Evolutionary conservation across 1,140 invertebrate species (phyloP).

Genomic region (Conus betulinus): DNA sequence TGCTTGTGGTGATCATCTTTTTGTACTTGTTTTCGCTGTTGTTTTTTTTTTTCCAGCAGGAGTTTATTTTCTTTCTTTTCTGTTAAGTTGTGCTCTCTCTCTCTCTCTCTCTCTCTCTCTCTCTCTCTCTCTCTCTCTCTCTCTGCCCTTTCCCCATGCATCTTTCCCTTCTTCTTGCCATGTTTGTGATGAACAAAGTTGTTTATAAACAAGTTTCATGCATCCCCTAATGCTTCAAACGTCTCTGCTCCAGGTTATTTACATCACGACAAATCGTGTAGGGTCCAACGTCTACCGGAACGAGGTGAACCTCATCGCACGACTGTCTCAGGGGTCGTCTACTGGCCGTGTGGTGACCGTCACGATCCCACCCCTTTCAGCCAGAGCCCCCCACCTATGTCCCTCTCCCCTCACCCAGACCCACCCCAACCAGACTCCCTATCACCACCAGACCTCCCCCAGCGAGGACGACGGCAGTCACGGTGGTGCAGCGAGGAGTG

Average conservation of each 20-base stretch:
- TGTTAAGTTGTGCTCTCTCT: background rate
- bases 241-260: conserved; percentile 24
- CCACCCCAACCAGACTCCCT: background rate
- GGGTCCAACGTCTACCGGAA: conserved; percentile 1
- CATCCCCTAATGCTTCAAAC: too few relatives aligned
- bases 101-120: conserved; percentile 1
- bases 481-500: conserved; percentile 27
- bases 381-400: background rate
- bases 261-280: conserved; percentile 2
- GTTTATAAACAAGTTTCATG: too few relatives aligned
- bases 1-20: too few relatives aligned
- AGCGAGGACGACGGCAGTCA: conserved; percentile 12
- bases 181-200: too few relatives aligned
- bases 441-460: background rate
- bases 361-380: conserved; percentile 7
- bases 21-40: too few relatives aligned
- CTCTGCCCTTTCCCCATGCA: background rate
- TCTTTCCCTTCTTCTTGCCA: background rate
- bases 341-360: background rate
- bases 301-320: conserved; percentile 43
- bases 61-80: background rate
- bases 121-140: background rate
- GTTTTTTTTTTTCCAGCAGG: too few relatives aligned
- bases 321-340: background rate
- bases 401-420: background rate